Evolutionary conservation across 1,140 invertebrate genomes (phyloP).

Genomic region (Hycleus cichorii): DNA sequence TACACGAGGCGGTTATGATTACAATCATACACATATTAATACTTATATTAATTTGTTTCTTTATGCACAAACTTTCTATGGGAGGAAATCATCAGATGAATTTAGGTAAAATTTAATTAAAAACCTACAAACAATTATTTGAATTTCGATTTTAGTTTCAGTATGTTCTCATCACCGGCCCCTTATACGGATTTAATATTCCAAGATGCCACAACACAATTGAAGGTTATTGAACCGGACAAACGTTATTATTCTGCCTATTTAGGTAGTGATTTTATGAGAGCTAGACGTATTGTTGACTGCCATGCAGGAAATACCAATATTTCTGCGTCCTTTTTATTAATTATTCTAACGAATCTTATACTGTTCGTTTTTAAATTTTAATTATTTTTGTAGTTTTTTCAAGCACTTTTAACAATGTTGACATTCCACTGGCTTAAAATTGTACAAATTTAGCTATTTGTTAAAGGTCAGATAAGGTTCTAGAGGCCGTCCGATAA

Average conservation of each 20-base stretch:
- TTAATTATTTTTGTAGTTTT: too few relatives aligned
- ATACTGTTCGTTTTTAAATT: too few relatives aligned
- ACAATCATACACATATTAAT: constrained; percentile 75
- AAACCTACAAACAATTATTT: background rate
- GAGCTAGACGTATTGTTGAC: constrained; percentile 68
- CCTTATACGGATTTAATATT: constrained; percentile 85
- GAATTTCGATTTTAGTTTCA: constrained; percentile 56
- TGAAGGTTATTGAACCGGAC: constrained; percentile 58
- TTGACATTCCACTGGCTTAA: too few relatives aligned
- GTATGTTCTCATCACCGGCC: constrained; percentile 77
- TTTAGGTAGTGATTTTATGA: constrained; percentile 67
- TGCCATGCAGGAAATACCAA: constrained; percentile 52
- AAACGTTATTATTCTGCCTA: constrained; percentile 61
- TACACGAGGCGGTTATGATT: constrained; percentile 63
- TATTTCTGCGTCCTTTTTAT: constrained; percentile 9
- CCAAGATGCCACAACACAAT: constrained; percentile 81
- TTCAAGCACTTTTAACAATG: too few relatives aligned
- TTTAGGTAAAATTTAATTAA: constrained; percentile 54
- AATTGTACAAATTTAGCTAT: too few relatives aligned
- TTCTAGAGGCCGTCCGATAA: too few relatives aligned
- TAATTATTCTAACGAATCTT: too few relatives aligned
- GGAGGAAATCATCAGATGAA: constrained; percentile 72
- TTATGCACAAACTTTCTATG: constrained; percentile 87
- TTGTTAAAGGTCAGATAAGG: too few relatives aligned
- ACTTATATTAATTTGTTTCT: constrained; percentile 81